Base-by-base conservation (phyloP, 2,113 vertebrate genomes). In the Struthio camelus region DNA sequence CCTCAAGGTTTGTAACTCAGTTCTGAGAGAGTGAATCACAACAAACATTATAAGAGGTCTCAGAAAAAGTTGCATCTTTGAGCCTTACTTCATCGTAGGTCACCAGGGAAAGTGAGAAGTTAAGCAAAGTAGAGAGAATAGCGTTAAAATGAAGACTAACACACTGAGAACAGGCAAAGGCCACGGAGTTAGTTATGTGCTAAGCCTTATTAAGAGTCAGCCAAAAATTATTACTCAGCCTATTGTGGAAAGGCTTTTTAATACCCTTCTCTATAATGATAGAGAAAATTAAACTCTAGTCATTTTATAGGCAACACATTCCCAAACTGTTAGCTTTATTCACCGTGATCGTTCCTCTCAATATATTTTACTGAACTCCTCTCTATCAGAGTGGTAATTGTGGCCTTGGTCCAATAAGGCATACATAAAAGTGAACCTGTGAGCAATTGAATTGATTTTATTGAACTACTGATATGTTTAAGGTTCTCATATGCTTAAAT, bases 281-380 rank as follows among this genome's bases (percentile, higher is more conserved):
- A 66, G 27, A 72, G 66, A 91, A 96, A 96, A 96, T 89, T 48
- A 82, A 89, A 86, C 51, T 70, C 53, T 61, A 90, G 83, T 79
- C 19, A 53, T 85, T 93, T 94, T 91, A 96, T 81, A 70, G 84
- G 44, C 93, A 92, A 50, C 23, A n/a, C 58, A 77, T 90, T 85
- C 86, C 70, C 48, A 80, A 85, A 92, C 34, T 67, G 66, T 87
- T 96, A 89, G 82, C 81, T 93, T 95, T 81, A 87, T 92, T 85
- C 91, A 30, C 70, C 67, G 81, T 89, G 44, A 50, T 36, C n/a
- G 62, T 70, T 85, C 46, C 28, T 89, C 91, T 93, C 66, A 73
- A 73, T 94, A 50, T 82, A 62, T 85, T 94, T 97, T 72, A 50
- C 78, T 70, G 50, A 87, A 32, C 14, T 65, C 27, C 20, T 25